A percentile compares a stretch with the other conserved stretches of the same genome.
These are phyloP conservation scores for Garra rufa DNA, from an alignment of 2,113 vertebrate species.

Conservation along the genomic window DNA sequence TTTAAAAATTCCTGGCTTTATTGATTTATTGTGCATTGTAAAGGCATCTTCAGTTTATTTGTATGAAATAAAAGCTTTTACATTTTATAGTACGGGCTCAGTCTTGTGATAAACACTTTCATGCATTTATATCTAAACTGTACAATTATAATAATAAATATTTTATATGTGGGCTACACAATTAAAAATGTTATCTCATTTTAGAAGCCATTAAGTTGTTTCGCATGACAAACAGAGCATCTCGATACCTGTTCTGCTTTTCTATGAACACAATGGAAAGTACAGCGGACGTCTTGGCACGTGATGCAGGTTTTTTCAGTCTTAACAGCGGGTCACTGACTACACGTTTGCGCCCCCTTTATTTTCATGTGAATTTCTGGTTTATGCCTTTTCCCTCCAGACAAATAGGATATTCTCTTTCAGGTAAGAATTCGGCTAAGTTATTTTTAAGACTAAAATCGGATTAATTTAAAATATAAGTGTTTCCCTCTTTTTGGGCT, in stretches of 20 bases:
- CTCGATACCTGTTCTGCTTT: not conserved
- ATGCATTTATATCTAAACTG: not conserved
- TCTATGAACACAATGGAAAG: slow-evolving; percentile 5
- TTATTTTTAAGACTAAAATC: not conserved
- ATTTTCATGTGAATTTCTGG: slow-evolving; percentile 33
- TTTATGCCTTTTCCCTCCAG: slow-evolving; percentile 34
- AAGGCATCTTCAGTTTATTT: not conserved
- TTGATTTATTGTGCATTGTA: not conserved
- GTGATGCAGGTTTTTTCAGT: slow-evolving; percentile 26
- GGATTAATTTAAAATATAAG: not conserved
- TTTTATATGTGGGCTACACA: not conserved
- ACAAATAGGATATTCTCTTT: slow-evolving; percentile 36
- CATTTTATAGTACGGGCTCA: not conserved
- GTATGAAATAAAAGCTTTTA: slow-evolving; percentile 25
- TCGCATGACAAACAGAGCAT: not conserved
- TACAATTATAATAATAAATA: not conserved
- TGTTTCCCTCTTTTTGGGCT: not conserved
- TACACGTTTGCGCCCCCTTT: slow-evolving; percentile 50
- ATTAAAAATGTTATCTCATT: not conserved
- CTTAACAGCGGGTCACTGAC: not conserved
- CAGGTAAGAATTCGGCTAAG: slow-evolving; percentile 27
- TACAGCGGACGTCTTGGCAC: slow-evolving; percentile 10
- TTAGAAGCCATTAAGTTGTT: not conserved
- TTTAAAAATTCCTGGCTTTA: not conserved
- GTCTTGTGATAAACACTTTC: not conserved